Evolutionary conservation across 2,113 vertebrate genomes (phyloP).

Genomic region (Smithornis capensis): DNA sequence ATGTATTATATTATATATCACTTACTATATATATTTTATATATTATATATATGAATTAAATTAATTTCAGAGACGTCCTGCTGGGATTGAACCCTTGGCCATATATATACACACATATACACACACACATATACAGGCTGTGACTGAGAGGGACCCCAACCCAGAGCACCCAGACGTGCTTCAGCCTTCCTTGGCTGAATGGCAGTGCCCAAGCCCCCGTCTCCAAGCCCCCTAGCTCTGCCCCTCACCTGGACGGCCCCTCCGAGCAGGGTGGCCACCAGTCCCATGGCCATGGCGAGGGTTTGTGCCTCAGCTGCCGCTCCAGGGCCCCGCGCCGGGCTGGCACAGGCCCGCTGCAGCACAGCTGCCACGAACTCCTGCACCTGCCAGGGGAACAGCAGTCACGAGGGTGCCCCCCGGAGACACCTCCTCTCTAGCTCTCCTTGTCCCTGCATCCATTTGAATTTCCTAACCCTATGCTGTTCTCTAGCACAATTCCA

Average conservation of each 20-base stretch:
- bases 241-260: constrained; percentile 82
- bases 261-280: constrained; percentile 86
- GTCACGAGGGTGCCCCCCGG: not conserved
- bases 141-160: fast-evolving
- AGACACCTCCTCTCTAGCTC: fast-evolving
- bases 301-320: constrained; percentile 82
- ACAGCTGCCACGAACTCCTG: constrained; percentile 84
- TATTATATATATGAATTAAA: not conserved
- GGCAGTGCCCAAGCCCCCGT: fast-evolving
- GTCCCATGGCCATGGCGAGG: constrained; percentile 89
- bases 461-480: fast-evolving
- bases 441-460: fast-evolving
- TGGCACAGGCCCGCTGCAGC: constrained; percentile 81
- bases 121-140: not conserved
- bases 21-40: not conserved
- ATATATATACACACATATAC: fast-evolving
- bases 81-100: not conserved
- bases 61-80: not conserved
- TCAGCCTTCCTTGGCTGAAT: fast-evolving
- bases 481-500: fast-evolving
- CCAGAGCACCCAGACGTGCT: not conserved
- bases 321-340: constrained; percentile 47
- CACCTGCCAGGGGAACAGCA: constrained; percentile 71
- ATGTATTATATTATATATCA: not conserved
- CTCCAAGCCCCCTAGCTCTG: fast-evolving